Base-by-base conservation (phyloP, 2,888 invertebrate species). In the Zootermopsis nevadensis region DNA sequence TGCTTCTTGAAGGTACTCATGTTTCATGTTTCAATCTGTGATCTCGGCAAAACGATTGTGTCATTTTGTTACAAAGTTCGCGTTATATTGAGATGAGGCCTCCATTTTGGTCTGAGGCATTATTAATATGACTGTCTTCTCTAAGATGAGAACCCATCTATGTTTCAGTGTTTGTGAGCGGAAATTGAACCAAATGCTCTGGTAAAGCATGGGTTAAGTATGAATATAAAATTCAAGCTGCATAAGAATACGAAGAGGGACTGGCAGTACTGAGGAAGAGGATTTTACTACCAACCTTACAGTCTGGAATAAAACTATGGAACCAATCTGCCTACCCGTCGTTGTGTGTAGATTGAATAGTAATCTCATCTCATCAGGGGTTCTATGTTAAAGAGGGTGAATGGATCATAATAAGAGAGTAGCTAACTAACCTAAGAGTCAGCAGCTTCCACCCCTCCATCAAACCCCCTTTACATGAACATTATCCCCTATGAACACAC, bases 391-490 rank as follows among this genome's bases (percentile, higher is more conserved):
- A 35, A 31, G 60, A 60, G 35, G 66, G 55, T 35, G 79, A 35
- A 27, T 55, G 79, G 38, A 60, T 79, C 12, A 27, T 27, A 79
- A 4, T 55, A 77, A 22, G 48, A 76, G 76, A 77, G 42, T 31
- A 48, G 33, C 15, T 53, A 60, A 79, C 55, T 31, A 60, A 66
- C 79, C 79, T 66, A 66, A 27, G 79, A 79, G 79, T 79, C 79
- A 60, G 27, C 35, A 79, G 38, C 79, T 79, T 79, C 79, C 24
- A 48, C 38, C 77, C 79, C 79, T 35, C 27, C 77, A 60, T 35
- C 27, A 60, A 31, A n/a, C 35, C 24, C 33, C 53, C 27, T 35
- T 79, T 27, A 60, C 24, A 35, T 42, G 38, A n/a, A 74, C 22
- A 60, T 8, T n/a, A 60, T 15, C 60, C 60, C n/a, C n/a, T 60